phyloP scores from a whole-genome alignment of 2,888 invertebrate species.

The Peribatodes rhomboidaria region DNA sequence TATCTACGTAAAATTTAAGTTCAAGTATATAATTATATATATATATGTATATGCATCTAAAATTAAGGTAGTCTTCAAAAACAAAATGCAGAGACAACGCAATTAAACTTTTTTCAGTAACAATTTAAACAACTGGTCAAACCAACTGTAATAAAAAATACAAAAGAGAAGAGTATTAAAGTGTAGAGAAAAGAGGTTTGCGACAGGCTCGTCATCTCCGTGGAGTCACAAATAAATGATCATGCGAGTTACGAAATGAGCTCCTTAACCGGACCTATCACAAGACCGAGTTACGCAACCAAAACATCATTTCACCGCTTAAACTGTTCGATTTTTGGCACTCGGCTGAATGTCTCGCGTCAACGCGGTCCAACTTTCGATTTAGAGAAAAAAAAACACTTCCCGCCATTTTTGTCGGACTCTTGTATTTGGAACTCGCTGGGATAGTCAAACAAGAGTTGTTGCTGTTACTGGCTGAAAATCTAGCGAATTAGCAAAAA shows the following conservation, averaged over 20 bases:
- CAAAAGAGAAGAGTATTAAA: too few relatives aligned
- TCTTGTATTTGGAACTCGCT: conserved; percentile 24
- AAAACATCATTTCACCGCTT: conserved; percentile 76
- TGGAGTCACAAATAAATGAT: conserved; percentile 23
- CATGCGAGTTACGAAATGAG: conserved; percentile 34
- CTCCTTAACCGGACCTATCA: conserved; percentile 48
- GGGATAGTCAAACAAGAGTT: neutral
- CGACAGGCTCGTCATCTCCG: conserved; percentile 1
- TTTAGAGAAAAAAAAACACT: conserved; percentile 50
- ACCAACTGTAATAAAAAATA: too few relatives aligned
- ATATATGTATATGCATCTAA: too few relatives aligned
- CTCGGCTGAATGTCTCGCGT: conserved; percentile 65
- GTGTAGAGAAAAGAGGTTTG: neutral
- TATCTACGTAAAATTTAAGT: too few relatives aligned
- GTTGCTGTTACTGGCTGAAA: conserved; percentile 3
- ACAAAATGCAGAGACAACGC: too few relatives aligned
- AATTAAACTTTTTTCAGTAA: too few relatives aligned
- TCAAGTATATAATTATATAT: too few relatives aligned
- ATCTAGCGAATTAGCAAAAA: too few relatives aligned
- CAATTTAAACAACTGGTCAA: too few relatives aligned
- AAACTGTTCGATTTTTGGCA: conserved; percentile 70
- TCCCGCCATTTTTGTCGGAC: conserved; percentile 36
- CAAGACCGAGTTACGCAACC: conserved; percentile 71
- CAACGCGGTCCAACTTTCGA: conserved; percentile 69
- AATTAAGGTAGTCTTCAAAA: too few relatives aligned